Base-by-base conservation (phyloP, 2,888 invertebrate species). In the Drosophila histrio region DNA sequence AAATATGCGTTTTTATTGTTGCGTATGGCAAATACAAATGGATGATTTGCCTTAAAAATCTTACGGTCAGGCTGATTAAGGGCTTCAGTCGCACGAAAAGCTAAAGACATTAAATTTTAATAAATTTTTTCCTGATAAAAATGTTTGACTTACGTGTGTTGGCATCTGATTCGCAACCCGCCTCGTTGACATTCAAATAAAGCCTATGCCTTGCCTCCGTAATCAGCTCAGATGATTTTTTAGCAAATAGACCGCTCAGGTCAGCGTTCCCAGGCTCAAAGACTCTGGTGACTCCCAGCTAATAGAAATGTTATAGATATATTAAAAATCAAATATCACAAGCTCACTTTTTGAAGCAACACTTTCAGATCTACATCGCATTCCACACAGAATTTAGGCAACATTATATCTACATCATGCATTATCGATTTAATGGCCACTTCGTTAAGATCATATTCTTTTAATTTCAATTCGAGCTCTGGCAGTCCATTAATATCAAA, bases 351-450 rank as follows among this genome's bases (percentile, higher is more conserved):
- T 7, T 92, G 89, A 30, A 96, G 91, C 22, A 94, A 81, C 0
- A 91, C 89, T 3, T 92, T 92, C 38, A 97, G 91, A 63, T 95
- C 92, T 3, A 95, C 93, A 65, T 94, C 93, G 4, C 94, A 93
- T 90, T 97, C 96, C 44, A 96, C 94, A 91, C 95, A 96, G 90
- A 97, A 97, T 90, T 95, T 96, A 2, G 97, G 97, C 39, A 97
- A 78, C 3, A 92, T 92, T 6, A 96, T 93, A 46, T 77, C 63
- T 2, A 89, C 94, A 85, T 95, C 94, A 0, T 91, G 91, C 0
- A 85, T 73, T 47, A 79, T 77, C 92, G 94, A 92, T 26, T 91
- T 91, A 0, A 91, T 81, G 0, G 92, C 90, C 21, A 95, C 83
- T 5, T 94, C 93, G 0, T 90, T 88, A 21, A 96, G 80, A 47